Conservation (phyloP, 2,888 invertebrate genomes). For the Conchocele bisecta region DNA sequence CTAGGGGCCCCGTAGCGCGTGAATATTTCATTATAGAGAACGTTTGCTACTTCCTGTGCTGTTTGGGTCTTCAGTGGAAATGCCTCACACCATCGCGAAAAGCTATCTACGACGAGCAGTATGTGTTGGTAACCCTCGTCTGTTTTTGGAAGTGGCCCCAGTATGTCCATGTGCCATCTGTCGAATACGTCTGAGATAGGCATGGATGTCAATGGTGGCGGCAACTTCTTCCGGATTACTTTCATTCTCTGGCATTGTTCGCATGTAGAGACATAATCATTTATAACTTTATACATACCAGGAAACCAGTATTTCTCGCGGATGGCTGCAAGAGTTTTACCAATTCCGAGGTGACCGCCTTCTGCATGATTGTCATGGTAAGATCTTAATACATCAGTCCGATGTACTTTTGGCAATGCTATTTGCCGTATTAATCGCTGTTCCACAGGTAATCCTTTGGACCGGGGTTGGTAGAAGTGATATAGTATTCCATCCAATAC, state of each 20-base stretch:
- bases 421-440: slow-evolving; percentile 26
- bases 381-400: slow-evolving; percentile 8
- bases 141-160: slow-evolving; percentile 20
- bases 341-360: slow-evolving; percentile 37
- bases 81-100: slow-evolving; percentile 52
- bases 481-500: slow-evolving; percentile 8
- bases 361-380: slow-evolving; percentile 41
- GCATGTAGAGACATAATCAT: slow-evolving; percentile 34
- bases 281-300: slow-evolving; percentile 27
- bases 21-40: slow-evolving; percentile 46
- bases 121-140: slow-evolving; percentile 44
- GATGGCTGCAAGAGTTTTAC: slow-evolving; percentile 22
- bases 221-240: slow-evolving; percentile 2
- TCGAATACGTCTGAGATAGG: slow-evolving; percentile 7
- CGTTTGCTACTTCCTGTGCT: slow-evolving; percentile 39
- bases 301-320: slow-evolving; percentile 40
- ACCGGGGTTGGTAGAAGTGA: slow-evolving; percentile 18
- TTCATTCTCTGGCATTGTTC: slow-evolving; percentile 38
- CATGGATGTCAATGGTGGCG: slow-evolving; percentile 31
- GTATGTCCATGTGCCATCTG: slow-evolving; percentile 20
- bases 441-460: slow-evolving; percentile 1
- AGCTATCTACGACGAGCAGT: slow-evolving; percentile 51
- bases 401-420: slow-evolving; percentile 29
- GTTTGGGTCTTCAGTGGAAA: slow-evolving; percentile 49
- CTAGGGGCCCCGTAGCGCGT: slow-evolving; percentile 48